Evolutionary conservation across 2,888 invertebrate genomes (phyloP).

Genomic region (Heteromurus nitidus): DNA sequence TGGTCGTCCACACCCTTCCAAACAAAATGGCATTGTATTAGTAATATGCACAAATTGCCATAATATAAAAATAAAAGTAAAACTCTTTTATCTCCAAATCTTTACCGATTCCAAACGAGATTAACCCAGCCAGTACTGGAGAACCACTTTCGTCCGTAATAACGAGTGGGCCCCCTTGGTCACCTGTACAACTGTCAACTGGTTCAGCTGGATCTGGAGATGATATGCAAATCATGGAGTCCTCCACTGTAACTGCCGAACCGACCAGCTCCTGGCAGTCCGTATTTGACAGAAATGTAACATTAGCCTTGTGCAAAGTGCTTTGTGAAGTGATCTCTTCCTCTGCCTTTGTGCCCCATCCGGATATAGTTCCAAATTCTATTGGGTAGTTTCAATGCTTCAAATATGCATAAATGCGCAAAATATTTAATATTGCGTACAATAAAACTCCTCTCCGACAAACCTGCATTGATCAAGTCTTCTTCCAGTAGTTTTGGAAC

Average conservation of each 20-base stretch:
- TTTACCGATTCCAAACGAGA: slow-evolving; percentile 58
- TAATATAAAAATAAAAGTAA: neutral
- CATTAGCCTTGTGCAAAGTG: slow-evolving; percentile 37
- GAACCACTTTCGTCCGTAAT: neutral
- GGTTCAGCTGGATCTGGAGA: neutral
- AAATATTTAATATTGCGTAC: too few relatives aligned
- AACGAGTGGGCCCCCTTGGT: slow-evolving; percentile 53
- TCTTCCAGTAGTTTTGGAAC: neutral
- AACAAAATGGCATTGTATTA: too few relatives aligned
- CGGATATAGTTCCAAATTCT: slow-evolving; percentile 43
- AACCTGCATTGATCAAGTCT: neutral
- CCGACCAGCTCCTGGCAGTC: slow-evolving; percentile 33
- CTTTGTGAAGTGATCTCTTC: slow-evolving; percentile 24
- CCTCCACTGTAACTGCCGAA: slow-evolving; percentile 12
- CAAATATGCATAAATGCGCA: neutral
- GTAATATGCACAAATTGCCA: too few relatives aligned
- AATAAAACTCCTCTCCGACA: neutral
- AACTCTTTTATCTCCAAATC: too few relatives aligned
- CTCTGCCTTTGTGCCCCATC: slow-evolving; percentile 52
- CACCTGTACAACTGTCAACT: slow-evolving; percentile 46
- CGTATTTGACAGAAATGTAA: slow-evolving; percentile 13
- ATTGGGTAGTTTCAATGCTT: neutral
- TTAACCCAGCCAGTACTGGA: slow-evolving; percentile 18
- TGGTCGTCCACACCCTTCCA: slow-evolving; percentile 57
- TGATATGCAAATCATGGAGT: slow-evolving; percentile 42